Conservation (phyloP, 2,888 invertebrate species). For the Hyles lineata region DNA sequence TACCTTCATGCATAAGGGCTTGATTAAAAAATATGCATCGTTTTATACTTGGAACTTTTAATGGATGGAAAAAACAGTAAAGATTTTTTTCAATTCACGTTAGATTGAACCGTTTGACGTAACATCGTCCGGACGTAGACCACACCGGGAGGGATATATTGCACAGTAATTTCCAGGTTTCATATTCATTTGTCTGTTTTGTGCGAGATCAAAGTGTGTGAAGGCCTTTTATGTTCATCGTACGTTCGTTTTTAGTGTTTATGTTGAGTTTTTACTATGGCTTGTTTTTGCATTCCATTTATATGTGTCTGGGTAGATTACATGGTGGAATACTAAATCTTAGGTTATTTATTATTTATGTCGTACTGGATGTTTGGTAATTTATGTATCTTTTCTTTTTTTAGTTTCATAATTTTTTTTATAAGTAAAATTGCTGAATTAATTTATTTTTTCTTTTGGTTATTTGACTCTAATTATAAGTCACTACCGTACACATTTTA, state of each 20-base stretch:
- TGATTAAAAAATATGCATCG: not conserved
- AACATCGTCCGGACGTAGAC: slow-evolving; percentile 41
- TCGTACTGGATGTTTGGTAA: too few species aligned
- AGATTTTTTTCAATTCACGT: slow-evolving; percentile 4
- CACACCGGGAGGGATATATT: slow-evolving; percentile 55
- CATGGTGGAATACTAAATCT: not conserved
- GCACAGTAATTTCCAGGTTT: slow-evolving; percentile 67
- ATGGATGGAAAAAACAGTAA: not conserved
- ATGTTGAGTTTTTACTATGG: slow-evolving; percentile 15
- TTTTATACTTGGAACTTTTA: too few species aligned
- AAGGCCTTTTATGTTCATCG: slow-evolving; percentile 48
- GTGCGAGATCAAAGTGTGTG: slow-evolving; percentile 61
- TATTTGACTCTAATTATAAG: too few species aligned
- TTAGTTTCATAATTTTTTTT: too few species aligned
- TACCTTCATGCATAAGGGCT: not conserved
- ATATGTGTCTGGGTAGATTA: not conserved
- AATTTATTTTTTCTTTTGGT: too few species aligned
- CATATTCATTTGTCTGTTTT: slow-evolving; percentile 69
- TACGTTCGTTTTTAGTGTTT: slow-evolving; percentile 34
- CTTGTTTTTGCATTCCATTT: slow-evolving; percentile 31
- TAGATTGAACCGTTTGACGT: slow-evolving; percentile 25
- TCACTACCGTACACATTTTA: too few species aligned
- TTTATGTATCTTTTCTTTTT: too few species aligned
- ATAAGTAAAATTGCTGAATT: too few species aligned
- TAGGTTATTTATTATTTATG: too few species aligned